These are phyloP conservation scores for Malacosoma neustria DNA, from an alignment of 2,888 invertebrate genomes.

Conservation along the genomic window DNA sequence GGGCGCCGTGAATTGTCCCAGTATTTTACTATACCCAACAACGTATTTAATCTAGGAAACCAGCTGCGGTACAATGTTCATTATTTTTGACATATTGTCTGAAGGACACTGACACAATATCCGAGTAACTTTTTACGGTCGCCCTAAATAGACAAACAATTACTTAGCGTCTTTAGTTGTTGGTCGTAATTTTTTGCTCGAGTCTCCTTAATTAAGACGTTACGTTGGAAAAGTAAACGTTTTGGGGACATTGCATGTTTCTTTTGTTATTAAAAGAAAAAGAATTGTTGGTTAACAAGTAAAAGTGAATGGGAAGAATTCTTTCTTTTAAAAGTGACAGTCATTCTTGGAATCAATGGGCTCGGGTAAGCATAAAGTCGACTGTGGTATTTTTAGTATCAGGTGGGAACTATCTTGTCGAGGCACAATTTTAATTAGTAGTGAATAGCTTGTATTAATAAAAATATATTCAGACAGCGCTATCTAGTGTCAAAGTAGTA, in stretches of 20 bases:
- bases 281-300: not conserved
- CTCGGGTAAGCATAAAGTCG: too few relatives aligned
- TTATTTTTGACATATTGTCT: conserved; percentile 37
- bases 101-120: conserved; percentile 13
- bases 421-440: too few relatives aligned
- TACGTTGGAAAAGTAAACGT: not conserved
- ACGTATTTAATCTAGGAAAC: too few relatives aligned
- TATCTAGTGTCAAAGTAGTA: too few relatives aligned
- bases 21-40: too few relatives aligned
- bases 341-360: not conserved
- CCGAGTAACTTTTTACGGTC: conserved; percentile 10
- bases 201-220: not conserved
- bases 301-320: not conserved
- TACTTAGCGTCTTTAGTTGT: not conserved
- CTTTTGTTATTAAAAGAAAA: not conserved
- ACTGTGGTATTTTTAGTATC: too few relatives aligned
- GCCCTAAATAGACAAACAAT: not conserved
- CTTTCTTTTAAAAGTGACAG: not conserved
- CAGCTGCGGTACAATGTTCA: conserved; percentile 35
- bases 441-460: too few relatives aligned
- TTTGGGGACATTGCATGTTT: not conserved
- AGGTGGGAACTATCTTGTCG: too few relatives aligned
- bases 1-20: too few relatives aligned
- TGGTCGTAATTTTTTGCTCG: not conserved
- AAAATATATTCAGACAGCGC: too few relatives aligned